Conservation (phyloP, 2,113 vertebrate species). For the Ploceus nigricollis region DNA sequence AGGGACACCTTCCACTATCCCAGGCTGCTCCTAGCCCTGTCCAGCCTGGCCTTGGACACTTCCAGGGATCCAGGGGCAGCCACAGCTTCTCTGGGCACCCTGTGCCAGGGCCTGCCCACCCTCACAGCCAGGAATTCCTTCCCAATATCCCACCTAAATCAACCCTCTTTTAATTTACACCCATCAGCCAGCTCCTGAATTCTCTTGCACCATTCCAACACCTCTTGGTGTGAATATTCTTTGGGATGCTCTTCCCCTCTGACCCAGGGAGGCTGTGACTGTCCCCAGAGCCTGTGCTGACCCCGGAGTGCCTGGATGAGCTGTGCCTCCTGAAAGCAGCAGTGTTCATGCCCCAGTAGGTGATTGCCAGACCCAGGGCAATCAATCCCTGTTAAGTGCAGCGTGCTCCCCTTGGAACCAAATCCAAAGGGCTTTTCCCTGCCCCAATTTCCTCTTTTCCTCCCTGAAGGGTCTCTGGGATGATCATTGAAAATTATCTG, state of each 20-base stretch:
- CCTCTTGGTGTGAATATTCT: no score
- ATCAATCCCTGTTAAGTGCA: not conserved
- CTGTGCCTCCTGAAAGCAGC: not conserved
- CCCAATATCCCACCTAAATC: not conserved
- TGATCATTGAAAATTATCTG: not conserved
- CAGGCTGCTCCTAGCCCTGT: fast-evolving
- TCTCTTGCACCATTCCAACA: fast-evolving
- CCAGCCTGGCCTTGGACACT: not conserved
- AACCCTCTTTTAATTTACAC: fast-evolving
- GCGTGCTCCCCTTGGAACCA: not conserved
- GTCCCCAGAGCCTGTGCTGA: not conserved
- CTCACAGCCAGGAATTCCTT: not conserved
- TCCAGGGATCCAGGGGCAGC: not conserved
- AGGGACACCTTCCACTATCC: fast-evolving
- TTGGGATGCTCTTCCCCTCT: not conserved
- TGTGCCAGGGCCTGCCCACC: fast-evolving
- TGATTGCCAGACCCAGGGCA: not conserved
- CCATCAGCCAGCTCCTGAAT: not conserved
- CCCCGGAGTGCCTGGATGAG: not conserved
- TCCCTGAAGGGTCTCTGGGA: not conserved
- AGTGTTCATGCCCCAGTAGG: not conserved
- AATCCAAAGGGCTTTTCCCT: not conserved
- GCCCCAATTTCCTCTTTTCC: not conserved
- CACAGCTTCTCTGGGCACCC: not conserved
- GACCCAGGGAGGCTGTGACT: not conserved